Percentiles rank a stretch among this genome's conserved stretches.
Evolutionary conservation across 2,888 invertebrate species (phyloP).

Genomic region (Oxyteleia sp.): DNA sequence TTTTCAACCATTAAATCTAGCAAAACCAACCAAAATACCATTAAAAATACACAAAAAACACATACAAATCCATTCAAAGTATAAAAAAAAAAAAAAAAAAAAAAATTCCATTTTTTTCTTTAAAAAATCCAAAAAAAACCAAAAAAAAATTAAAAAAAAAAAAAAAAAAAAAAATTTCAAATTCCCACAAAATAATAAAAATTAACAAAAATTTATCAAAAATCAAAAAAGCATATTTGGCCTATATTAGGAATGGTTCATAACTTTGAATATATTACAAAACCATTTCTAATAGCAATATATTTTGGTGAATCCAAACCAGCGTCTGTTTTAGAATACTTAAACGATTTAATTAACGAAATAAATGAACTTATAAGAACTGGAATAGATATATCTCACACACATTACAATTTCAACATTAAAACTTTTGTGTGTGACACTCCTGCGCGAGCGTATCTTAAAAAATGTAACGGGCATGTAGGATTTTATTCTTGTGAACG

Average conservation of each 20-base stretch:
- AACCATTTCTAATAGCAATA: slow-evolving; percentile 34
- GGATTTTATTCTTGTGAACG: too few species aligned
- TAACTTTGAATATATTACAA: slow-evolving; percentile 35
- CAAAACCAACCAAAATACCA: too few species aligned
- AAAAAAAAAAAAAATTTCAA: too few species aligned
- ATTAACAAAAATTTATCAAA: slow-evolving; percentile 46
- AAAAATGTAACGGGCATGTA: not conserved
- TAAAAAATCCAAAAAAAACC: too few species aligned
- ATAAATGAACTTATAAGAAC: slow-evolving; percentile 1
- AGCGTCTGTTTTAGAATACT: slow-evolving; percentile 22
- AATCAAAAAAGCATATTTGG: slow-evolving; percentile 52
- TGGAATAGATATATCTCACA: slow-evolving; percentile 28
- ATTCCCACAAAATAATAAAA: too few species aligned
- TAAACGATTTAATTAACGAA: slow-evolving; percentile 61
- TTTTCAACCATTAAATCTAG: too few species aligned
- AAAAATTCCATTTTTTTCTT: too few species aligned
- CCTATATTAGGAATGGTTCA: slow-evolving; percentile 24
- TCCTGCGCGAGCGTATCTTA: not conserved
- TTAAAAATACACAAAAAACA: too few species aligned
- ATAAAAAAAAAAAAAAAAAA: too few species aligned
- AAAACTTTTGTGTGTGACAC: slow-evolving; percentile 47
- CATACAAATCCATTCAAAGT: too few species aligned
- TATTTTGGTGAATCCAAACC: slow-evolving; percentile 56
- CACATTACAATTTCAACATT: slow-evolving; percentile 44
- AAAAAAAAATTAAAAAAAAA: too few species aligned